Percentiles rank a stretch among this genome's conserved stretches.
These are phyloP conservation scores for Urechis unicinctus DNA, from an alignment of 2,888 invertebrate species.

Conservation along the genomic window DNA sequence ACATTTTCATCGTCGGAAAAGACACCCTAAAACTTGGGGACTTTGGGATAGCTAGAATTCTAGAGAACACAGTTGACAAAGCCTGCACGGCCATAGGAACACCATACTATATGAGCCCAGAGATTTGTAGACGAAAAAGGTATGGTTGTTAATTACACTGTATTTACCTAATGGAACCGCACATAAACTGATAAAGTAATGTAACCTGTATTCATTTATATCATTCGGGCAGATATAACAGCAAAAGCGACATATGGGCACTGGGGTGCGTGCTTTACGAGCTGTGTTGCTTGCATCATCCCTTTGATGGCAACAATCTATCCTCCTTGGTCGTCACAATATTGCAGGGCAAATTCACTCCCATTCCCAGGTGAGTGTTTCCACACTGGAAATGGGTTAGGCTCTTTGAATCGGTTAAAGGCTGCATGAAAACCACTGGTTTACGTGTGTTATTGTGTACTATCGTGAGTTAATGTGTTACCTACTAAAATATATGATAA, in stretches of 20 bases:
- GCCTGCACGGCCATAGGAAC: constrained; percentile 43
- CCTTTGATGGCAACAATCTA: constrained; percentile 33
- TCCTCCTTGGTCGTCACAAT: constrained; percentile 30
- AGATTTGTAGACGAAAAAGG: no score
- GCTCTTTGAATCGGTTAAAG: no score
- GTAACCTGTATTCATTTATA: no score
- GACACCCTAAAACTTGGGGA: constrained; percentile 41
- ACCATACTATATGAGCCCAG: constrained; percentile 45
- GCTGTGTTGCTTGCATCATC: constrained; percentile 31
- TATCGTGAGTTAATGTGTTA: no score
- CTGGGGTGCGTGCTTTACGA: constrained; percentile 42
- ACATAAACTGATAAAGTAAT: no score
- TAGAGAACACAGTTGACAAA: constrained; percentile 27
- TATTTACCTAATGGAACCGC: no score
- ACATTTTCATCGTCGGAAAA: constrained; percentile 35
- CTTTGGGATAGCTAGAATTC: constrained; percentile 40
- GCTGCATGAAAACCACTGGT: no score
- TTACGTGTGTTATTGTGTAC: no score
- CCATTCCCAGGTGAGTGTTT: constrained; percentile 32
- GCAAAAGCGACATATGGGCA: constrained; percentile 43
- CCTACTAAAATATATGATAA: no score
- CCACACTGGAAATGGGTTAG: no score
- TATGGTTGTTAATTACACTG: no score
- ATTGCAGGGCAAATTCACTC: constrained; percentile 25
- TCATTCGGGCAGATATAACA: constrained; percentile 36